Conservation (phyloP, 2,888 invertebrate species). For the Drosophila phalerata region DNA sequence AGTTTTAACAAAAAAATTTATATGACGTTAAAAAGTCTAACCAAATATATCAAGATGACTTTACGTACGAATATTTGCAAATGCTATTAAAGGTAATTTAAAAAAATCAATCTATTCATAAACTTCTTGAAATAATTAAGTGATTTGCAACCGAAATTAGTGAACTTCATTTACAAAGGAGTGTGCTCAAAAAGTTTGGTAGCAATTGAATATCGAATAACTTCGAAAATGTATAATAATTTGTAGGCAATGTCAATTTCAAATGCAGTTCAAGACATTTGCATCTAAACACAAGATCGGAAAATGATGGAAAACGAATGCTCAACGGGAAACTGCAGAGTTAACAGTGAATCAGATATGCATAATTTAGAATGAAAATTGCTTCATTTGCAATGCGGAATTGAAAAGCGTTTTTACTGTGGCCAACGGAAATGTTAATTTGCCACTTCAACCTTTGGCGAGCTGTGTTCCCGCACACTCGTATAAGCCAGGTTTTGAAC, state of each 20-base stretch:
- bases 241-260: neutral
- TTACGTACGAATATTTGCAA: neutral
- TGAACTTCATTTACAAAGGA: neutral
- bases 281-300: conserved; percentile 4
- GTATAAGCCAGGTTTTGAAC: neutral
- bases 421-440: conserved; percentile 56
- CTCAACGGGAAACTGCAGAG: conserved; percentile 51
- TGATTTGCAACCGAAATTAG: no score
- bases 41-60: neutral
- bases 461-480: neutral
- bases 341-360: conserved; percentile 41
- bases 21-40: neutral
- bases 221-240: neutral
- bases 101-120: neutral
- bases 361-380: conserved; percentile 52
- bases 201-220: neutral
- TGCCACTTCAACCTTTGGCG: conserved; percentile 39
- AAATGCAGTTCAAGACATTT: neutral
- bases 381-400: conserved; percentile 46
- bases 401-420: conserved; percentile 40
- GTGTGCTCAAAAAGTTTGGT: neutral
- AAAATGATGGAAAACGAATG: conserved; percentile 21
- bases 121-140: no score
- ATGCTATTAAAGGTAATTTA: neutral
- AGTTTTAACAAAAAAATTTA: neutral